Conservation (phyloP, 2,113 vertebrate genomes). For the Mormoops blainvillei region DNA sequence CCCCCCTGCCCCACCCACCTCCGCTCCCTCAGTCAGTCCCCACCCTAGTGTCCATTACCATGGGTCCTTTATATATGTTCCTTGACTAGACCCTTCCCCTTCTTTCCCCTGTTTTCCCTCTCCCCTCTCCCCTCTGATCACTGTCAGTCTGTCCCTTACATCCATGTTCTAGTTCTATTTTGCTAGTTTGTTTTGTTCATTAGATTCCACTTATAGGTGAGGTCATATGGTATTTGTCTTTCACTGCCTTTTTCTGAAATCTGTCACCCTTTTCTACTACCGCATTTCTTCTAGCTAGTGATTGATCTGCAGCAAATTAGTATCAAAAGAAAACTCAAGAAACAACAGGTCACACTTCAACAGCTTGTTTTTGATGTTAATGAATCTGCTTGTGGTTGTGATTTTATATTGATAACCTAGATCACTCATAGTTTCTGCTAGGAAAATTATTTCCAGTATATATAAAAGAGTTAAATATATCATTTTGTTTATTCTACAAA, state of each 20-base stretch:
- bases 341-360: slow-evolving; percentile 18
- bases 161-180: no score
- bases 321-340: slow-evolving; percentile 1
- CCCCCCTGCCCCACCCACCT: no score
- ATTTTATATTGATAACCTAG: slow-evolving; percentile 60
- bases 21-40: no score
- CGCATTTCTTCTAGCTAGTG: neutral
- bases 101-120: no score
- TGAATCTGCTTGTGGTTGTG: slow-evolving; percentile 52
- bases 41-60: no score
- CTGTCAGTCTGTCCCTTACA: no score
- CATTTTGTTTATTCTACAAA: slow-evolving; percentile 53
- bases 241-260: neutral
- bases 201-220: no score
- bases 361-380: slow-evolving; percentile 43
- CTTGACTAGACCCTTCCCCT: no score
- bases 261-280: neutral
- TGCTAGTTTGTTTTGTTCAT: no score
- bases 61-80: no score
- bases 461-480: slow-evolving; percentile 54
- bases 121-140: no score
- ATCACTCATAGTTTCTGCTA: slow-evolving; percentile 67
- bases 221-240: no score
- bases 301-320: slow-evolving; percentile 14
- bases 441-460: slow-evolving; percentile 61